Conservation (phyloP, 2,113 vertebrate genomes). For the Dendropsophus ebraccatus region DNA sequence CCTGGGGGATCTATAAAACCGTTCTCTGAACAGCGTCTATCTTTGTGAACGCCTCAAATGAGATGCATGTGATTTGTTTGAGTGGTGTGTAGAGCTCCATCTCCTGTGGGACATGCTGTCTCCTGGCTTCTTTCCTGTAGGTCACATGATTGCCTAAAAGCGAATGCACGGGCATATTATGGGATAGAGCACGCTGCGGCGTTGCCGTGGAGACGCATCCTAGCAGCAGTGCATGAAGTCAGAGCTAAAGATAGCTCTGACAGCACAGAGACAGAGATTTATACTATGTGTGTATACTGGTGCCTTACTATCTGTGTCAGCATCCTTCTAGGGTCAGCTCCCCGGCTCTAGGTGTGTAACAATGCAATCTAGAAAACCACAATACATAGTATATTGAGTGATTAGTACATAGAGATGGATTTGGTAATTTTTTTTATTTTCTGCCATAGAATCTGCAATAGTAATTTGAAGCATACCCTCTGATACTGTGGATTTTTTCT, state of each 20-base stretch:
- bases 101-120: constrained; percentile 34
- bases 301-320: constrained; percentile 25
- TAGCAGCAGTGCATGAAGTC: constrained; percentile 62
- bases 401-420: not conserved
- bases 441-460: too few relatives aligned
- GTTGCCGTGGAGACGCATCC: constrained; percentile 62
- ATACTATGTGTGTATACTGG: constrained; percentile 17
- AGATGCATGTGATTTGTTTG: constrained; percentile 28
- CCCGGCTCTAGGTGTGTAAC: not conserved
- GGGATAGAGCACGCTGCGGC: constrained; percentile 58
- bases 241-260: constrained; percentile 65
- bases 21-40: not conserved
- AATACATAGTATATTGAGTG: not conserved
- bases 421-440: not conserved
- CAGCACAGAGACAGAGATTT: constrained; percentile 53
- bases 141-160: constrained; percentile 57
- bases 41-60: not conserved
- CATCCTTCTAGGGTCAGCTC: not conserved
- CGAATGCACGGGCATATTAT: constrained; percentile 45
- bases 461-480: too few relatives aligned
- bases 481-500: too few relatives aligned
- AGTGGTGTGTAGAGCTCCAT: not conserved
- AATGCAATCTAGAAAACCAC: not conserved
- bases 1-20: not conserved
- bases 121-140: constrained; percentile 58